Evolutionary conservation across 2,797 vertebrate species (phyloP), one percentile per base, ranked within the genome.

Genomic region (Aplochiton taeniatus): DNA sequence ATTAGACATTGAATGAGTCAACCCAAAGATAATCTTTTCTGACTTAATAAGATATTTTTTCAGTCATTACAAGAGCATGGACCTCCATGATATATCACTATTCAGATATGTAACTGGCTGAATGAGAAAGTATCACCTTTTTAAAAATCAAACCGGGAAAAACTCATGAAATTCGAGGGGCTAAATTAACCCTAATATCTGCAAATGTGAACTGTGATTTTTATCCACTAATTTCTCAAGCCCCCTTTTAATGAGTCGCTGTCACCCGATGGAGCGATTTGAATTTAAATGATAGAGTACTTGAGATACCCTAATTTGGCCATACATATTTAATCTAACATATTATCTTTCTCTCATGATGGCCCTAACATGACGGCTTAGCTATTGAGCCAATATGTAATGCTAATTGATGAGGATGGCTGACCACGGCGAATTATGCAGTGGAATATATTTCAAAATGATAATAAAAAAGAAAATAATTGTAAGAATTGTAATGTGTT

Each of bases 281-380:
- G 89, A 92, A 93, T 91, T 89, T 89, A 91, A 92, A 90, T 92
- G 89, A 92, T 92, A 91, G 88, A 90, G 92, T 90, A 91, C 89
- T 90, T 85, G 82, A 91, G 90, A 90, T 87, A 79, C 81, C 80
- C 88, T 93, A 89, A 90, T 93, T 92, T 85, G 78, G 82, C 88
- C 88, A 93, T 93, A 91, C 90, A 93, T 93, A 92, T 93, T 93
- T 92, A 93, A 93, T 92, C 89, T 92, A 88, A 92, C 89, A 80
- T 80, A 92, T 90, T 87, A 92, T 89, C 90, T 87, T 56, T 88
- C 84, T 83, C 80, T 85, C 83, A 84, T 83, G 72, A 88, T 73
- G 82, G 31, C 79, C 81, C 83, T 79, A 85, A 88, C 83, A 73
- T 81, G 87, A 89, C 85, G 81, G 85, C 80, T 77, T 62, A 74